Base-by-base conservation (phyloP, 2,113 vertebrate species). In the Ancistrus triradiatus region DNA sequence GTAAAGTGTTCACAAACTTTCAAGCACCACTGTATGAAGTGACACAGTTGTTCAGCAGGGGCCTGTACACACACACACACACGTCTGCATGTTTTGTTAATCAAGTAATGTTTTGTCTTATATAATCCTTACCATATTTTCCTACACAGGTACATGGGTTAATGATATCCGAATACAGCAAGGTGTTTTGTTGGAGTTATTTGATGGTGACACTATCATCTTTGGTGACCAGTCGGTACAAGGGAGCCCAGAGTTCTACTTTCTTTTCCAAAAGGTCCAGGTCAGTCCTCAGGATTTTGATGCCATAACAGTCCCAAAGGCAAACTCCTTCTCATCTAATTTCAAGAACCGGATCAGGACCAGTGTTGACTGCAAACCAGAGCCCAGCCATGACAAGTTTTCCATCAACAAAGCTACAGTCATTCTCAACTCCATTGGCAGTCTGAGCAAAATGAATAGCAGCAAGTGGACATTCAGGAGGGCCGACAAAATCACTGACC, bases 381-480 rank as follows among this genome's bases (percentile, higher is more conserved):
- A 74, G 1, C 52, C 81, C 1, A 77, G 76, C 48, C 66, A 83
- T 61, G 83, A 88, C 73, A 80, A 85, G 55, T 75, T 85, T 71
- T 83, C 87, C 17, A 77, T 87, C 56, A 89, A 87, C 65, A 81
- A 89, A 44, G 87, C 92, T 74, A 92, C 91, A 0, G 82, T 95
- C 72, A 93, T 95, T 69, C 90, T 95, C 49, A 92, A 85, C 84
- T 95, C 93, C 79, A 94, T 95, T 5, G 92, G 92, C 73, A 95
- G 93, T 77, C 87, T 95, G 61, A 95, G 93, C 59, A 93, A 93
- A 78, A 86, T 94, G 81, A 86, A 75, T 55, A 82, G 87, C 27
- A 90, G 88, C 66, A 83, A 86, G 62, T 88, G 91, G 80, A 89
- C 90, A 69, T 92, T 92, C 24, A 69, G 81, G 74, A 80, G 77